Conservation (phyloP, 2,888 invertebrate genomes). For the Pterobdella sp. region DNA sequence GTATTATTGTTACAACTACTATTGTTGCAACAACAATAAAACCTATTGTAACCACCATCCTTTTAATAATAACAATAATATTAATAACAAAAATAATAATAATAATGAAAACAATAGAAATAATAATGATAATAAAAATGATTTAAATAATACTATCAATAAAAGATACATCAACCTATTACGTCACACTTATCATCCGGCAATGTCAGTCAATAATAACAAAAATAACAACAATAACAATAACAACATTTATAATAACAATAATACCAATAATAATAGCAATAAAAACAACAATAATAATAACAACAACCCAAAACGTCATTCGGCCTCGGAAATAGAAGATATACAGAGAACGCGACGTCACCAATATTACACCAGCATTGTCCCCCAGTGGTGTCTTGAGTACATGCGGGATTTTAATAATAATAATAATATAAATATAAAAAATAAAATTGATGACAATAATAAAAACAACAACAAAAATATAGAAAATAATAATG, state of each 20-base stretch:
- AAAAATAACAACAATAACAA: not conserved
- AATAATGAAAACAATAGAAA: not conserved
- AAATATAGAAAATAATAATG: not conserved
- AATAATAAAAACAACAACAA: not conserved
- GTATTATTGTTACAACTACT: too few species aligned
- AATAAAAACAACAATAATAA: not conserved
- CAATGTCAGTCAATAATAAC: not conserved
- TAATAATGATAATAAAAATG: not conserved
- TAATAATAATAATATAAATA: not conserved
- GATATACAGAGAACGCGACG: not conserved
- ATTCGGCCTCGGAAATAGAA: not conserved
- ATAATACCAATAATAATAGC: not conserved
- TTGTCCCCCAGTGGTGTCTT: not conserved
- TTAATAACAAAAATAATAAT: not conserved
- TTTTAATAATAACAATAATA: constrained; percentile 4
- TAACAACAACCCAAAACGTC: not conserved
- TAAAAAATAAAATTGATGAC: not conserved
- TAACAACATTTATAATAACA: not conserved
- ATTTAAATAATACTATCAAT: not conserved
- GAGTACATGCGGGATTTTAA: not conserved
- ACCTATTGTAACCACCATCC: too few species aligned
- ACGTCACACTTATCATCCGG: not conserved
- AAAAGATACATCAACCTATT: not conserved
- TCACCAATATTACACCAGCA: not conserved
- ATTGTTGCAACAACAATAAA: too few species aligned